These are phyloP conservation scores for Melitaea cinxia DNA, from an alignment of 1,140 invertebrate species.

Conservation along the genomic window DNA sequence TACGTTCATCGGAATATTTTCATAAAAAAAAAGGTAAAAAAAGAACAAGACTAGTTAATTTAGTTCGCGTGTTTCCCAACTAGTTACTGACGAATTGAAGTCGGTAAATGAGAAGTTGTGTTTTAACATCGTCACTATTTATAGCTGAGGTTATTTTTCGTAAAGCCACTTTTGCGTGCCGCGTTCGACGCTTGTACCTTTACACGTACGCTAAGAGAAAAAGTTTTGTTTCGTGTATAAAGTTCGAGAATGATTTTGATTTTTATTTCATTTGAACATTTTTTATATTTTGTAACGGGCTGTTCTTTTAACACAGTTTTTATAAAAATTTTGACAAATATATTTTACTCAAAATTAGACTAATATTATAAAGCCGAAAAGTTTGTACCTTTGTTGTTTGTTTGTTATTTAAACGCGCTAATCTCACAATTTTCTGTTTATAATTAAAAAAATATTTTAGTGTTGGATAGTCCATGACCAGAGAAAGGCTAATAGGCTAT, in stretches of 20 bases:
- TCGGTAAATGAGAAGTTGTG: slow-evolving; percentile 1
- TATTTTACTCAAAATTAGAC: no score
- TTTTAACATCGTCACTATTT: slow-evolving; percentile 5
- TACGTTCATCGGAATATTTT: background rate
- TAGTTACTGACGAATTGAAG: slow-evolving; percentile 14
- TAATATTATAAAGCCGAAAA: no score
- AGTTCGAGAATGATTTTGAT: background rate
- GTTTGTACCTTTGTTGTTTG: no score
- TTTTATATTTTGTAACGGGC: background rate
- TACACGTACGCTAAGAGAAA: slow-evolving; percentile 1
- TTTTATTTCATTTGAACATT: background rate
- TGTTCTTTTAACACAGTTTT: background rate
- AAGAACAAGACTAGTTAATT: slow-evolving; percentile 17
- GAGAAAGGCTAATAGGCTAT: no score
- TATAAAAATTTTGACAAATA: no score
- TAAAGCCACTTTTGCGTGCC: slow-evolving; percentile 1
- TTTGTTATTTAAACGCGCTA: no score
- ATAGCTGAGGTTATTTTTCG: slow-evolving; percentile 1
- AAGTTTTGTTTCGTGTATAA: slow-evolving; percentile 1
- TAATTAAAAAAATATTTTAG: no score
- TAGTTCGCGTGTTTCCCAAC: slow-evolving; percentile 19
- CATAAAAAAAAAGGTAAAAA: slow-evolving; percentile 1
- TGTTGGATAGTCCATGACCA: no score
- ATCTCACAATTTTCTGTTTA: no score
- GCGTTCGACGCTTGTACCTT: slow-evolving; percentile 6